A percentile compares a stretch with the other conserved stretches of the same genome.
Evolutionary conservation across 2,113 vertebrate species (phyloP).

Genomic region (Asarcornis scutulata): DNA sequence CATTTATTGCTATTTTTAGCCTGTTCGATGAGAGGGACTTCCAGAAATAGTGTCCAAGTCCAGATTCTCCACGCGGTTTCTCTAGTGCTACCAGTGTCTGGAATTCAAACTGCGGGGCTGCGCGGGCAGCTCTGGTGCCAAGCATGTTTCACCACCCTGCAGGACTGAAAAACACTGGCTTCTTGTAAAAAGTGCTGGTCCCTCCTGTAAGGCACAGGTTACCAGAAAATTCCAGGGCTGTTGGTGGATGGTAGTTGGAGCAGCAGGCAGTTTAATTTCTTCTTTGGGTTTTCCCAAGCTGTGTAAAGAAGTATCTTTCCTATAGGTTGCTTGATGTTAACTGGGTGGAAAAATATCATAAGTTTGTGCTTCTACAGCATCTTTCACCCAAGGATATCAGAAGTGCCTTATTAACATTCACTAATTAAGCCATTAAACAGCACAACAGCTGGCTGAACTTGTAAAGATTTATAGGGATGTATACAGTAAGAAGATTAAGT

Average conservation of each 20-base stretch:
- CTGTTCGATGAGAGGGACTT: background rate
- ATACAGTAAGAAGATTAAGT: constrained; percentile 16
- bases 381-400: background rate
- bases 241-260: background rate
- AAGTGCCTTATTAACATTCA: constrained; percentile 8
- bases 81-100: background rate
- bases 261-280: background rate
- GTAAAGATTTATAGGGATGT: background rate
- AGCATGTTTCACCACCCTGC: background rate
- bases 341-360: background rate
- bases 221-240: background rate
- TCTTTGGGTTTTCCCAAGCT: background rate
- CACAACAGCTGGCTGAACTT: background rate
- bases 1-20: constrained; percentile 27
- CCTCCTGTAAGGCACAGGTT: background rate
- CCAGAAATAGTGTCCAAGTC: constrained; percentile 33
- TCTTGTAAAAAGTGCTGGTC: background rate
- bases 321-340: background rate
- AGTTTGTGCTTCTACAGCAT: constrained; percentile 1
- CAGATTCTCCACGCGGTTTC: background rate
- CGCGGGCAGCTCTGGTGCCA: background rate
- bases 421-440: constrained; percentile 51
- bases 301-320: background rate
- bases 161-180: background rate
- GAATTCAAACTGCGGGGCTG: background rate